Conservation (phyloP, 2,888 invertebrate species). For the Athalia circularis region DNA sequence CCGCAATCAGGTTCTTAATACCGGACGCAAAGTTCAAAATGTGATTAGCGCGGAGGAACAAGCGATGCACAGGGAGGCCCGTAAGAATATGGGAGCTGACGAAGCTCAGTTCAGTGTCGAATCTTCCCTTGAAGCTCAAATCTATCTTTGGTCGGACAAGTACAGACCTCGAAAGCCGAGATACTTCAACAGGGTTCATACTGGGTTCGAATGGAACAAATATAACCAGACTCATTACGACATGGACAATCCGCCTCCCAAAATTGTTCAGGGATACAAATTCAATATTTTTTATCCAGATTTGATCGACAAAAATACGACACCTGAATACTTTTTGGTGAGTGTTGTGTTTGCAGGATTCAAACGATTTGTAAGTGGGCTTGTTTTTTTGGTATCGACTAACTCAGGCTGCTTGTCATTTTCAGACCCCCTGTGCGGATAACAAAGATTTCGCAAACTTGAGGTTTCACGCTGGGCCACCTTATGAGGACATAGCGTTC, state of each 20-base stretch:
- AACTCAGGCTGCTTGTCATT: conserved; percentile 55
- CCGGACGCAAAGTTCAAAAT: conserved; percentile 78
- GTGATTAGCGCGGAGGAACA: conserved; percentile 77
- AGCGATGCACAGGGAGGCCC: conserved; percentile 86
- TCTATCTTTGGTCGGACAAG: conserved; percentile 98
- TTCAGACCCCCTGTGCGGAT: conserved; percentile 91
- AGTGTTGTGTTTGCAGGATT: conserved; percentile 62
- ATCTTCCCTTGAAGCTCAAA: conserved; percentile 88
- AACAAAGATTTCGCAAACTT: conserved; percentile 96
- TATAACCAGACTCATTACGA: conserved; percentile 99
- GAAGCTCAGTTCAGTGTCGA: conserved; percentile 96
- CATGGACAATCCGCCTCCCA: conserved; percentile 99
- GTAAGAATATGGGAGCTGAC: conserved; percentile 89
- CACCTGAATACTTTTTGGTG: conserved; percentile 95
- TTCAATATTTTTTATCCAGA: conserved; percentile 99
- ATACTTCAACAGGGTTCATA: conserved; percentile 97
- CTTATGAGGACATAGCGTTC: conserved; percentile 99
- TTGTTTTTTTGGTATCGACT: conserved; percentile 1
- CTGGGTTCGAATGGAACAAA: conserved; percentile 99
- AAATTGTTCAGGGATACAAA: conserved; percentile 99
- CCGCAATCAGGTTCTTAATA: conserved; percentile 80
- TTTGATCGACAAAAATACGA: conserved; percentile 93
- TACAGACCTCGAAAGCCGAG: conserved; percentile 97
- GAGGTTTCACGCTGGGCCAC: conserved; percentile 98
- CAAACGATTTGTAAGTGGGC: not conserved